phyloP scores from a whole-genome alignment of 2,113 vertebrate genomes.

The Alligator sinensis region DNA sequence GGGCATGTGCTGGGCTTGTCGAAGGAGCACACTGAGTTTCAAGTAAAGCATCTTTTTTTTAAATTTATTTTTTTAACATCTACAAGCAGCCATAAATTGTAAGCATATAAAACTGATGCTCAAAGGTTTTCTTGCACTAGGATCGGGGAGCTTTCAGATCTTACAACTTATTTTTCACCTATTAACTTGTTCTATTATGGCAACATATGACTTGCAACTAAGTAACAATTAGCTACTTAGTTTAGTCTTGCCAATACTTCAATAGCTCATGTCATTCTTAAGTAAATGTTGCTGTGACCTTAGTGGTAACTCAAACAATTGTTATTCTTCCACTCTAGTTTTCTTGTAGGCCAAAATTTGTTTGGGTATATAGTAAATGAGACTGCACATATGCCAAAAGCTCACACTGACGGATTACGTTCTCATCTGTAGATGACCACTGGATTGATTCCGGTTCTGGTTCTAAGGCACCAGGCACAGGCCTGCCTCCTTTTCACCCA shows the following conservation, averaged over 20 bases:
- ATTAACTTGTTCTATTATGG: neutral
- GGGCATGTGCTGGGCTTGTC: no score
- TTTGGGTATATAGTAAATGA: accelerated
- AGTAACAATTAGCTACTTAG: neutral
- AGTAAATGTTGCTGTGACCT: neutral
- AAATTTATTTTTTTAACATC: no score
- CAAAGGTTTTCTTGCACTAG: neutral
- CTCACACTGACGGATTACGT: neutral
- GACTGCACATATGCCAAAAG: neutral
- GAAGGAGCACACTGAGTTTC: no score
- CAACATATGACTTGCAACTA: neutral
- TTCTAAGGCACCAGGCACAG: neutral
- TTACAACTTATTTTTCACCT: neutral
- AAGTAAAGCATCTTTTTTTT: no score
- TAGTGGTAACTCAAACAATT: neutral
- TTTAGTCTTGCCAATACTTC: neutral
- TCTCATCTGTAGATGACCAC: accelerated
- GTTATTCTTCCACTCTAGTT: neutral
- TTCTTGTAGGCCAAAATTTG: neutral
- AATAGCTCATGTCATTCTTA: neutral
- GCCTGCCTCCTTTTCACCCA: neutral
- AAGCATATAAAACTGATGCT: neutral
- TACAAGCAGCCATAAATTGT: no score
- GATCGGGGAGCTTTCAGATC: neutral
- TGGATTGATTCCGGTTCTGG: neutral